A percentile compares a stretch with the other conserved stretches of the same genome.
Evolutionary conservation across 1,140 invertebrate species (phyloP).

Genomic region (Pseudomyrmex concolor): DNA sequence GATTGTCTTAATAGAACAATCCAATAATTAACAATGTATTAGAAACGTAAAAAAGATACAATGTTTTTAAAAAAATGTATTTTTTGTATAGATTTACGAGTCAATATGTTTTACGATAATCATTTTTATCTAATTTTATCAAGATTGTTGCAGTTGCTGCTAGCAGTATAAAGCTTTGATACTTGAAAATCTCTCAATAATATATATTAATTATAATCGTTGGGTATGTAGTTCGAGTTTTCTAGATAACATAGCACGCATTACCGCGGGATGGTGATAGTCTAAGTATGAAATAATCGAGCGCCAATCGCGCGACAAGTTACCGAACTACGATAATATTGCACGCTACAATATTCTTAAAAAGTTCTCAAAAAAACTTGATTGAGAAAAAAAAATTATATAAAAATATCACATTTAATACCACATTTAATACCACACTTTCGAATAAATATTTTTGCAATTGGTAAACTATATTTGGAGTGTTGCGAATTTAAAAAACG

Average conservation of each 20-base stretch:
- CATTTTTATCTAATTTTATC: neutral
- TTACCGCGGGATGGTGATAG: conserved; percentile 21
- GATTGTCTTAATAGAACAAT: too few relatives aligned
- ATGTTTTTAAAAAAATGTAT: too few relatives aligned
- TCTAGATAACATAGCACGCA: neutral
- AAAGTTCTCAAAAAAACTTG: neutral
- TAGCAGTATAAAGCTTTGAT: too few relatives aligned
- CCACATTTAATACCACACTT: neutral
- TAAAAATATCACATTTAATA: too few relatives aligned
- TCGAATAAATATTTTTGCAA: neutral
- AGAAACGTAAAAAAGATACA: too few relatives aligned
- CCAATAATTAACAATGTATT: too few relatives aligned
- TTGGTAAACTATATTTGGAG: neutral
- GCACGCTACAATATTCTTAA: neutral
- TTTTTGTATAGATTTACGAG: too few relatives aligned
- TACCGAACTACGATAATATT: conserved; percentile 22
- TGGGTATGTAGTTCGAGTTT: neutral
- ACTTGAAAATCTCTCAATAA: too few relatives aligned
- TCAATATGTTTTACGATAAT: too few relatives aligned
- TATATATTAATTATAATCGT: conserved; percentile 3
- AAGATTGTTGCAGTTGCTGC: neutral
- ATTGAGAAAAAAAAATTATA: too few relatives aligned
- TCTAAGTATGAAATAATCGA: neutral
- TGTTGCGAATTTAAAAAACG: neutral
- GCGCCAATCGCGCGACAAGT: neutral